Evolutionary conservation across 2,888 invertebrate species (phyloP).

Genomic region (Hyalella azteca): DNA sequence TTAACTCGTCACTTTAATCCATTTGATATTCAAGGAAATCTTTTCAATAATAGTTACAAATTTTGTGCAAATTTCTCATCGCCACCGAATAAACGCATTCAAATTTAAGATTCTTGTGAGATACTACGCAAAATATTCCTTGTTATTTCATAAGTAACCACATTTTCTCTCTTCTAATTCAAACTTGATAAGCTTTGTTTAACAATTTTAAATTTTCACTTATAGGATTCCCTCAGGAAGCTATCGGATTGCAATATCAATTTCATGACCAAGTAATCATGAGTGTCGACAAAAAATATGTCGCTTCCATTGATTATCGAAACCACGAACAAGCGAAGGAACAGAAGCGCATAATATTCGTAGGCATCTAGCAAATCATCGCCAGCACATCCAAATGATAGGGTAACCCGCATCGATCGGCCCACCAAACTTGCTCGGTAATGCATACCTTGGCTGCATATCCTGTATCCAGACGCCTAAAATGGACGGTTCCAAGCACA

Average conservation of each 20-base stretch:
- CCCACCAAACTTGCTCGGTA: conserved; percentile 16
- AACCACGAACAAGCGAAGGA: neutral
- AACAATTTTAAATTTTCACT: too few relatives aligned
- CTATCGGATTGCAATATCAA: neutral
- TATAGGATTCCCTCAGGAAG: too few relatives aligned
- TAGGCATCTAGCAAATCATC: neutral
- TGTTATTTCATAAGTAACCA: too few relatives aligned
- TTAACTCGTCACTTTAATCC: too few relatives aligned
- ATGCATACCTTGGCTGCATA: conserved; percentile 19
- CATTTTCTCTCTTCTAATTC: too few relatives aligned
- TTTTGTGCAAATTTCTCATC: too few relatives aligned
- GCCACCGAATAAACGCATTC: too few relatives aligned
- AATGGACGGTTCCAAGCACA: neutral
- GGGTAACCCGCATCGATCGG: neutral
- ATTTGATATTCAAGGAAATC: too few relatives aligned
- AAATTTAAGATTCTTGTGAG: too few relatives aligned
- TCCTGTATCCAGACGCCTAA: conserved; percentile 5
- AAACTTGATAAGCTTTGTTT: too few relatives aligned
- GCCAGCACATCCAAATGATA: neutral
- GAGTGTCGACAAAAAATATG: neutral
- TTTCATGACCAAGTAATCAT: neutral
- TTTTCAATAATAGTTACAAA: too few relatives aligned
- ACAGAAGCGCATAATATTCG: neutral
- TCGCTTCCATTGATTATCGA: neutral
- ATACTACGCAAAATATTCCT: too few relatives aligned